These are phyloP conservation scores for Sterna hirundo DNA, from an alignment of 2,113 vertebrate species.

Conservation along the genomic window DNA sequence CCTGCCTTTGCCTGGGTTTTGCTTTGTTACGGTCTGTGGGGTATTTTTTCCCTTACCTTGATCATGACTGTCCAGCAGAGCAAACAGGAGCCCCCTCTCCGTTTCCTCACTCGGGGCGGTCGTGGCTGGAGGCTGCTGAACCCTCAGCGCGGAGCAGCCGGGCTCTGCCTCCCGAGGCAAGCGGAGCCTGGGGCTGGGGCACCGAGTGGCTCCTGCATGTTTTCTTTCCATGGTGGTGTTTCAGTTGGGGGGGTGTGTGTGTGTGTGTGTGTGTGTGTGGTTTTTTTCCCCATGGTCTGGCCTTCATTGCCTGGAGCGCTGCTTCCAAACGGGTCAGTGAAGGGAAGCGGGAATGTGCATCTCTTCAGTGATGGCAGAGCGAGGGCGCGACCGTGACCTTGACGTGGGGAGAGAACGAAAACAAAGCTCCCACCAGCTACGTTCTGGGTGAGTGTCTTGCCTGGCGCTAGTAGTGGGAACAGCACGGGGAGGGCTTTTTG, in stretches of 20 bases:
- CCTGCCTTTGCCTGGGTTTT: too few relatives aligned
- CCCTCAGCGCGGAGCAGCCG: too few relatives aligned
- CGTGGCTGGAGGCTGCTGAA: accelerated
- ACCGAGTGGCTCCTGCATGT: accelerated
- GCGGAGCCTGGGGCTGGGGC: not conserved
- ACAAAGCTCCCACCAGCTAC: accelerated
- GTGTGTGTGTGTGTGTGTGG: too few relatives aligned
- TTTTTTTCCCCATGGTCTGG: not conserved
- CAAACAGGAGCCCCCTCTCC: accelerated
- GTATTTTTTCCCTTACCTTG: not conserved
- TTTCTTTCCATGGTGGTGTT: accelerated
- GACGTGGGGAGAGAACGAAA: not conserved
- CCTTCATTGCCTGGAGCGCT: not conserved
- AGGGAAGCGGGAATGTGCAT: accelerated
- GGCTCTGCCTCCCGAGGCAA: too few relatives aligned
- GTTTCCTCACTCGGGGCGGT: accelerated
- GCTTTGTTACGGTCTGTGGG: not conserved
- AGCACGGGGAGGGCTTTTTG: accelerated
- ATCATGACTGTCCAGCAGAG: accelerated
- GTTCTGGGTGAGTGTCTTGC: not conserved
- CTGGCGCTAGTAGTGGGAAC: accelerated
- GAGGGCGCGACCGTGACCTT: accelerated
- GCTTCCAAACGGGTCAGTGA: not conserved
- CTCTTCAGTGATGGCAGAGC: not conserved
- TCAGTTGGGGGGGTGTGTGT: too few relatives aligned